A percentile compares a stretch with the other conserved stretches of the same genome.
phyloP scores from a whole-genome alignment of 53 echinoderm and acorn worm genomes.

The Crossaster papposus region DNA sequence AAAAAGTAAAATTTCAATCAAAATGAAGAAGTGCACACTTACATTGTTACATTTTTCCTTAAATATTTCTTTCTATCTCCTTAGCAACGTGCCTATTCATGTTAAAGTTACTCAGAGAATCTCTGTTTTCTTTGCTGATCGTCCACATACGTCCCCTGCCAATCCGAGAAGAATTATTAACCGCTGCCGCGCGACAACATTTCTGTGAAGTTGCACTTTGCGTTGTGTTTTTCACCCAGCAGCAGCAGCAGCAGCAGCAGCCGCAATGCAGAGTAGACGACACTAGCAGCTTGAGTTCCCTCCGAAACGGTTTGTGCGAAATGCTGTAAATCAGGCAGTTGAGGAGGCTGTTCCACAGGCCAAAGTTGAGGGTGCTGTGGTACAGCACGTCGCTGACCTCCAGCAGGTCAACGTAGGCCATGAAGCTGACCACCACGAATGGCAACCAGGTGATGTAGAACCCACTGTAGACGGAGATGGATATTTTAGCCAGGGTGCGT shows the following conservation, averaged over 20 bases:
- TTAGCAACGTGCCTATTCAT: not conserved
- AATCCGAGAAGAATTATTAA: not conserved
- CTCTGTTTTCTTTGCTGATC: not conserved
- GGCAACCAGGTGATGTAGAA: constrained; percentile 92
- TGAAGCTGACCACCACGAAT: constrained; percentile 65
- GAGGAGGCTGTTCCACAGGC: constrained; percentile 77
- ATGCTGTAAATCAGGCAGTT: constrained; percentile 89
- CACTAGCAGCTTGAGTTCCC: constrained; percentile 58
- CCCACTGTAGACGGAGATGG: constrained; percentile 74
- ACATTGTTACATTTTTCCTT: not conserved
- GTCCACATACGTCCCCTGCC: not conserved
- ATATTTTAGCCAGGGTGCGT: constrained; percentile 79
- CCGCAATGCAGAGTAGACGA: constrained; percentile 12
- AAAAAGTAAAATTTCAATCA: no score
- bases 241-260: constrained; percentile 62
- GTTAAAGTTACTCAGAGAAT: not conserved
- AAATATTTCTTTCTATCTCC: constrained; percentile 19
- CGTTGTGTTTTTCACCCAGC: not conserved
- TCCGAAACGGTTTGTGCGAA: constrained; percentile 72
- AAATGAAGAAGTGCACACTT: not conserved
- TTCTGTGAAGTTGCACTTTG: not conserved
- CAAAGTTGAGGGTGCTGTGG: constrained; percentile 64
- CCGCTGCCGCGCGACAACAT: not conserved
- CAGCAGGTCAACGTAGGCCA: constrained; percentile 42
- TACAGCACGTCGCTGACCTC: constrained; percentile 17